Evolutionary conservation across 2,113 vertebrate genomes (phyloP), one percentile per base, ranked within the genome.

Genomic region (Phocoena phocoena): DNA sequence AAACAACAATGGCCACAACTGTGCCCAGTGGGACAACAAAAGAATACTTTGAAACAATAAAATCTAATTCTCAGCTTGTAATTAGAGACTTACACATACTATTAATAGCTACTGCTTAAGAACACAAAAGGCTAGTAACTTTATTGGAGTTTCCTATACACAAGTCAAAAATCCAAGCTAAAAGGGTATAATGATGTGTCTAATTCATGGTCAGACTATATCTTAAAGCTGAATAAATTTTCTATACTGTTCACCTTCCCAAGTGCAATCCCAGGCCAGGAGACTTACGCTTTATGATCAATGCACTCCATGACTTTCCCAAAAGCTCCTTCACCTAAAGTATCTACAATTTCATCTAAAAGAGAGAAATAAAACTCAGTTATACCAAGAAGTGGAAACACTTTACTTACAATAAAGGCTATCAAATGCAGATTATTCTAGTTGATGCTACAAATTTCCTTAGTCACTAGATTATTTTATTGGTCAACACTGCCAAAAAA

Each of bases 261-360:
- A 84, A 94, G 33, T 60, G 15, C 41, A 95, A 73, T 50, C 25
- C 5, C 26, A 88, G 5, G 44, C 33, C 1, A 28, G n/a, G 15
- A 90, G 28, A 97, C 98, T 99, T 97, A 98, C 98, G 3, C 81
- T 98, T 98, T 96, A 92, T 97, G 99, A 99, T 99, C 99, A 53
- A 99, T 98, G 98, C 99, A 99, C 96, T 99, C 99, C n/a, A 99
- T 99, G 0, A 99, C 99, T 98, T 99, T 99, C 85, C 99, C 99
- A 99, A 99, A 99, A 97, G 99, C 99, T 96, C 99, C 99, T 99
- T 99, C 99, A 97, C 99, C 99, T 97, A 99, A 98, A 98, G 98
- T 99, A 98, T 98, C 98, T 98, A 99, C 97, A 98, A 99, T 99
- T 98, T 99, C 99, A 99, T 99, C 99, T 99, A 99, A 97, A 99